Conservation (phyloP, 2,888 invertebrate species). For the Amphipoea oculea region DNA sequence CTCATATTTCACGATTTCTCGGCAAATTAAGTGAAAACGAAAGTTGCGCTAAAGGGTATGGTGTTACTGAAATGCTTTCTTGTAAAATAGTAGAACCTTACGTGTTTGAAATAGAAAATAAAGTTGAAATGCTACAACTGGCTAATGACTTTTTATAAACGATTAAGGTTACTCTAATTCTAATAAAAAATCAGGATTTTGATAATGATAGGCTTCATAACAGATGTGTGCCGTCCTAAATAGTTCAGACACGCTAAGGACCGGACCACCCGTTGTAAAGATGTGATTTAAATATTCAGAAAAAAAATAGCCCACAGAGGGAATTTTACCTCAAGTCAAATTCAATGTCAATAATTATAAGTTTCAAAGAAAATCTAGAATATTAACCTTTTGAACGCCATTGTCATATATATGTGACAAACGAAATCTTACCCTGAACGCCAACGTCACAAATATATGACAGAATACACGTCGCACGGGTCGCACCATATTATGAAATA, state of each 20-base stretch:
- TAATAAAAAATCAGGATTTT: conserved; percentile 5
- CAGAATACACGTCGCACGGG: too few species aligned
- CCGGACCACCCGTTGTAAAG: conserved; percentile 10
- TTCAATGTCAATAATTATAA: too few species aligned
- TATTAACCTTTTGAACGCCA: too few species aligned
- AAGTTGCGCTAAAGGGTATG: conserved; percentile 32
- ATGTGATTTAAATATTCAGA: conserved; percentile 16
- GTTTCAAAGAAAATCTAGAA: too few species aligned
- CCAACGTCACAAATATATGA: too few species aligned
- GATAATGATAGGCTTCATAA: conserved; percentile 12
- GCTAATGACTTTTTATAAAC: neutral
- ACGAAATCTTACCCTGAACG: too few species aligned
- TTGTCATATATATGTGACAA: too few species aligned
- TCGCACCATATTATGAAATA: too few species aligned
- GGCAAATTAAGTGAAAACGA: conserved; percentile 57
- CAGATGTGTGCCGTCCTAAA: conserved; percentile 31
- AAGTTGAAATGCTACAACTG: neutral
- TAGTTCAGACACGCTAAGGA: conserved; percentile 36
- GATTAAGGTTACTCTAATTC: neutral
- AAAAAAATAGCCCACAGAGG: too few species aligned
- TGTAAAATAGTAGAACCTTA: neutral
- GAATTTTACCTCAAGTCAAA: neutral
- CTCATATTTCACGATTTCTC: conserved; percentile 66
- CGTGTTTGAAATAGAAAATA: conserved; percentile 4
- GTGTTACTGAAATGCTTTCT: conserved; percentile 16